A percentile compares a stretch with the other conserved stretches of the same genome.
These are phyloP conservation scores for Paraplagusia blochii DNA, from an alignment of 2,113 vertebrate species.

Conservation along the genomic window DNA sequence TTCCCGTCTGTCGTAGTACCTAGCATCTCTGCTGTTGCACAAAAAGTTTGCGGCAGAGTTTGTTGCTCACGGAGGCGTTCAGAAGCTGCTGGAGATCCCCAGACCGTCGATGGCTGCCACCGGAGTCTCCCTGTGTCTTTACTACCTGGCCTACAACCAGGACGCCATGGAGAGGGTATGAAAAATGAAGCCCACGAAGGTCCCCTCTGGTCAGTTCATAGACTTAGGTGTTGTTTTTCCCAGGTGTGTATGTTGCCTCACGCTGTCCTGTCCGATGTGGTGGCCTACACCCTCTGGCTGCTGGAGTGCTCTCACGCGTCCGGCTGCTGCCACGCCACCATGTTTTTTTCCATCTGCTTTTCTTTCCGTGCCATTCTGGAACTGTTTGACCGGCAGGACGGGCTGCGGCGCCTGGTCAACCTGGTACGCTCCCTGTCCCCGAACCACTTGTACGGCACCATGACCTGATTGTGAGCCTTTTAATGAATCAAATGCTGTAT, in stretches of 20 bases:
- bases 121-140: constrained; percentile 96
- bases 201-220: too few species aligned
- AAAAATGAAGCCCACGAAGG: too few species aligned
- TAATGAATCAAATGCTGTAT: neutral
- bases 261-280: constrained; percentile 90
- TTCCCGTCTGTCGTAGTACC: constrained; percentile 76
- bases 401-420: constrained; percentile 93
- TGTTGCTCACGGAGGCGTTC: constrained; percentile 96
- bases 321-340: constrained; percentile 96
- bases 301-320: constrained; percentile 99
- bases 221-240: constrained; percentile 7
- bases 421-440: constrained; percentile 70
- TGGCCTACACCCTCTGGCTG: constrained; percentile 95
- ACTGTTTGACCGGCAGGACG: constrained; percentile 96
- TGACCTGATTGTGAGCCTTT: neutral
- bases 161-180: constrained; percentile 98
- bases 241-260: constrained; percentile 86
- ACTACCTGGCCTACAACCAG: constrained; percentile 98
- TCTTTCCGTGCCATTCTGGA: constrained; percentile 96
- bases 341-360: constrained; percentile 99
- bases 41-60: constrained; percentile 99
- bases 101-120: constrained; percentile 98
- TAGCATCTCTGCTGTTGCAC: constrained; percentile 95
- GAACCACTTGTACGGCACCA: neutral
- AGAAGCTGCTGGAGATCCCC: constrained; percentile 95